Conservation (phyloP, 2,888 invertebrate species). For the Vanessa cardui region DNA sequence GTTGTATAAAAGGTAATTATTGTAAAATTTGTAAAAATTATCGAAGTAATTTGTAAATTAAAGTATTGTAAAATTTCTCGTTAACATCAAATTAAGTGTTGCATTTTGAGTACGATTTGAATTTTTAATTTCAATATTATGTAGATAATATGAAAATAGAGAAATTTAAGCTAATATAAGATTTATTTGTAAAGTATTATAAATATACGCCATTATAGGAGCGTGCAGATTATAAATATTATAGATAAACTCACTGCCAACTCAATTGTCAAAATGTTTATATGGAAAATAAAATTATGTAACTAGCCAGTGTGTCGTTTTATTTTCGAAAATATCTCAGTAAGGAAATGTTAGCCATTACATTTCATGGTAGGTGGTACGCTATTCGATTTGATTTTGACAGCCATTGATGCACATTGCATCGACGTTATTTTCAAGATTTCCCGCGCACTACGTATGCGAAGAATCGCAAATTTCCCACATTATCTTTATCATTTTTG, state of each 20-base stretch:
- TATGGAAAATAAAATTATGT: slow-evolving; percentile 42
- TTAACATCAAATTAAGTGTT: slow-evolving; percentile 13
- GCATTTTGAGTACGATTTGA: slow-evolving; percentile 29
- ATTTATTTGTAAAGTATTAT: slow-evolving; percentile 8
- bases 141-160: slow-evolving; percentile 1
- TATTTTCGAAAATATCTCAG: slow-evolving; percentile 19
- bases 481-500: no score
- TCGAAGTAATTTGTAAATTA: slow-evolving; percentile 24
- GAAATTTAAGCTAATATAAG: slow-evolving; percentile 3
- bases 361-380: no score
- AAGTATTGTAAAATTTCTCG: slow-evolving; percentile 15
- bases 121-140: slow-evolving; percentile 9
- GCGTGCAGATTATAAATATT: slow-evolving; percentile 13
- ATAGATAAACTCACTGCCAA: slow-evolving; percentile 39
- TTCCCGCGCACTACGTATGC: no score
- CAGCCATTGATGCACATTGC: no score
- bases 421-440: no score
- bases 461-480: no score
- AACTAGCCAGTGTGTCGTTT: slow-evolving; percentile 39
- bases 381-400: no score
- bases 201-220: slow-evolving; percentile 8
- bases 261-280: slow-evolving; percentile 39
- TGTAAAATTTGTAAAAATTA: slow-evolving; percentile 27
- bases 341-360: no score
- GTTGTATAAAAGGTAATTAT: slow-evolving; percentile 17